Base-by-base conservation (phyloP, 1,140 invertebrate species). In the Heliconius eleuchia region DNA sequence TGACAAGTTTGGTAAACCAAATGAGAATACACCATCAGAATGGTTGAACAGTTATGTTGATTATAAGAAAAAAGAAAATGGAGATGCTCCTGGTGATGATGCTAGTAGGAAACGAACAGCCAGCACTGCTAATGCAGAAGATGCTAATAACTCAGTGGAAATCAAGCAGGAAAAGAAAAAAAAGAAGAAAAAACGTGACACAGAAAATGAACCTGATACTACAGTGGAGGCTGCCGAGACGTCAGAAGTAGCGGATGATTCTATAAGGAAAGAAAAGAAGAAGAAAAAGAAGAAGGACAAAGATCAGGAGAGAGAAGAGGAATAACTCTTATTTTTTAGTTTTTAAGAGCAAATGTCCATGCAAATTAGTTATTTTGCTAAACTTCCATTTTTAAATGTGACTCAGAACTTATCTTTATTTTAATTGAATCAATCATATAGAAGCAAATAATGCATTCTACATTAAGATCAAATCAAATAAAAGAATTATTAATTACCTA, bases 1-100 rank as follows among this genome's bases (percentile, higher is more conserved):
- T 50, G 98, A 99, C 90, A 99, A 99, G 93, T 97, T 98, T 95
- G 99, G 99, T 34, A 98, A 99, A 93, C 98, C 99, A 3, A 99
- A 99, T 95, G 99, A 99, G 85, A 99, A 98, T 80, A 99, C 99
- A 4, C 99, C 99, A 0, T 92, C 96, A 74, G 97, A 98, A 89
- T 99, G 98, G 98, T 88, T 98, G 8, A 96, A 96, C 23, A 96
- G 96, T 80, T 97, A 97, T 85, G 95, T 96, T 2, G 96, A 97
- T 87, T 97, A 96, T 86, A 95, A 95, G 81, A 87, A 89, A 37
- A 79, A 82, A 19, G 90, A 91, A 76, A 90, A 93, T 74, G 85
- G 86, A 23, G 85, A 89, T 3, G 4, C 60, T 80, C 80, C 74
- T 19, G 86, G 91, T 75, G 82, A 76, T 30, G 87, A 88, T 9